Evolutionary conservation across 1,140 invertebrate genomes (phyloP).

Genomic region (Drosophila chauvacae): DNA sequence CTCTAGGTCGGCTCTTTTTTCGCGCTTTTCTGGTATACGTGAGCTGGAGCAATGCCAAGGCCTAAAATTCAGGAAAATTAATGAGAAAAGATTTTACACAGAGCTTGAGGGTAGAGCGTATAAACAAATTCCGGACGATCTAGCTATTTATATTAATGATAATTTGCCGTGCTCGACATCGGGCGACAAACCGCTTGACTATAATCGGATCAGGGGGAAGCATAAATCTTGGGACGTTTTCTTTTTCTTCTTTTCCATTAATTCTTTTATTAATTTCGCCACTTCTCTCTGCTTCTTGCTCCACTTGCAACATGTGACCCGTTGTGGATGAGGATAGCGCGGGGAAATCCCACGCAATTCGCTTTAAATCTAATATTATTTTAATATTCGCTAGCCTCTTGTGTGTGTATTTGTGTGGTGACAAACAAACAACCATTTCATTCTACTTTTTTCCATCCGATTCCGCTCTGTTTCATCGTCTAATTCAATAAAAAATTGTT

Average conservation of each 20-base stretch:
- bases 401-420: constrained; percentile 27
- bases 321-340: background rate
- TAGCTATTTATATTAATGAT: constrained; percentile 81
- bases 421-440: constrained; percentile 21
- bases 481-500: constrained; percentile 78
- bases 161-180: constrained; percentile 75
- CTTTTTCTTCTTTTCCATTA: constrained; percentile 14
- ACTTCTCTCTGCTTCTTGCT: constrained; percentile 15
- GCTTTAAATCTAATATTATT: constrained; percentile 62
- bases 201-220: constrained; percentile 56
- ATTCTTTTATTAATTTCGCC: constrained; percentile 45
- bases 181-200: constrained; percentile 66
- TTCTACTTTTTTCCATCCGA: constrained; percentile 11
- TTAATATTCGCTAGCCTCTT: constrained; percentile 43
- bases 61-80: constrained; percentile 46
- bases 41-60: constrained; percentile 80
- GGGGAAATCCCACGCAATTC: constrained; percentile 50
- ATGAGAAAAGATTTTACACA: constrained; percentile 52
- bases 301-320: constrained; percentile 73
- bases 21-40: constrained; percentile 51
- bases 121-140: constrained; percentile 65
- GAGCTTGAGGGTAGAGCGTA: constrained; percentile 36
- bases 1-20: constrained; percentile 8
- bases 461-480: constrained; percentile 30
- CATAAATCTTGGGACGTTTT: constrained; percentile 65